These are phyloP conservation scores for Eretmodus cyanostictus DNA, from an alignment of 2,113 vertebrate genomes.

Conservation along the genomic window DNA sequence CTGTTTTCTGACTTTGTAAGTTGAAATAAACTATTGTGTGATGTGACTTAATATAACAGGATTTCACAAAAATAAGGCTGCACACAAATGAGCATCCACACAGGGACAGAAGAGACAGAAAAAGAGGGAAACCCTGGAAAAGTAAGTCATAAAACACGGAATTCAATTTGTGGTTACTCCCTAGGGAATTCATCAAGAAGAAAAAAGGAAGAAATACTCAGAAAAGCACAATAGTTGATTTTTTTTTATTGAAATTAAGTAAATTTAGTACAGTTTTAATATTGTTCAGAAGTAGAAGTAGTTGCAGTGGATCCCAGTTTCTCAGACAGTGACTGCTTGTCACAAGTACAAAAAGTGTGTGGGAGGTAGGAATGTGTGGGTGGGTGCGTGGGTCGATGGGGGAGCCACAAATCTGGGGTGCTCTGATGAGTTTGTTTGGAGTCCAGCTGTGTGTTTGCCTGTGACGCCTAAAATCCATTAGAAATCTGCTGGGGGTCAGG, in stretches of 20 bases:
- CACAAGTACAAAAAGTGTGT: slow-evolving; percentile 14
- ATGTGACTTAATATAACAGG: not conserved
- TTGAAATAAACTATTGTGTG: not conserved
- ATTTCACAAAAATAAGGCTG: not conserved
- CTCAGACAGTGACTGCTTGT: not conserved
- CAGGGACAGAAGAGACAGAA: not conserved
- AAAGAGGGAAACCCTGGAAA: not conserved
- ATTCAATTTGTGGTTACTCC: not conserved
- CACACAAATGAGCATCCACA: slow-evolving; percentile 27
- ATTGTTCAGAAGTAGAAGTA: not conserved
- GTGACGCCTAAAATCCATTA: slow-evolving; percentile 73
- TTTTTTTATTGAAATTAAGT: not conserved
- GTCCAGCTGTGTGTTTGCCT: slow-evolving; percentile 74
- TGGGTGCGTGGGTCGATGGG: slow-evolving; percentile 22
- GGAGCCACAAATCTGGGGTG: slow-evolving; percentile 52
- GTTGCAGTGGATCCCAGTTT: not conserved
- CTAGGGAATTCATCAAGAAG: not conserved
- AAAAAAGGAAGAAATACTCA: not conserved
- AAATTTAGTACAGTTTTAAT: not conserved
- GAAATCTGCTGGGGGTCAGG: slow-evolving; percentile 73
- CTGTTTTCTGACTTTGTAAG: not conserved
- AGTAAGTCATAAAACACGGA: not conserved
- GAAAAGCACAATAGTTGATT: not conserved
- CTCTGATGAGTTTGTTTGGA: slow-evolving; percentile 76
- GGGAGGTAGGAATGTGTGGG: slow-evolving; percentile 24